Evolutionary conservation across 1,140 invertebrate genomes (phyloP).

Genomic region (Parasteatoda tepidariorum): DNA sequence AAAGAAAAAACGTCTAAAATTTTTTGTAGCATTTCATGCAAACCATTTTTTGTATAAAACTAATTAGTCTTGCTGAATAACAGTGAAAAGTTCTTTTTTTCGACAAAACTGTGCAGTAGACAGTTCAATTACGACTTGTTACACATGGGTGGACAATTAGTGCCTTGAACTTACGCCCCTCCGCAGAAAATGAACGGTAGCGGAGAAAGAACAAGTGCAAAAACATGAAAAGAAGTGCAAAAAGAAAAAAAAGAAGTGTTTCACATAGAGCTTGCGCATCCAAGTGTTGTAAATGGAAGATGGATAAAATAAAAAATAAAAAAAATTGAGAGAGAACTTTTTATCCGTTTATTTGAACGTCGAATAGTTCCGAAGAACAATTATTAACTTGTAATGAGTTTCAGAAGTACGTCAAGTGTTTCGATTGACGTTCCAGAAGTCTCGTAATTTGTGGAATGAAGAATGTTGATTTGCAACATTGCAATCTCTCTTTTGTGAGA

Average conservation of each 20-base stretch:
- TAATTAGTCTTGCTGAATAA: too few relatives aligned
- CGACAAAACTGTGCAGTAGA: neutral
- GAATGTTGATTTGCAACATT: too few relatives aligned
- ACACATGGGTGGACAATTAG: constrained; percentile 44
- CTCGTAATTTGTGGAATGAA: neutral
- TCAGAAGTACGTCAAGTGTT: constrained; percentile 18
- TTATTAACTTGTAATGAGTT: constrained; percentile 10
- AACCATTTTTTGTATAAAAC: too few relatives aligned
- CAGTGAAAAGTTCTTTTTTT: too few relatives aligned
- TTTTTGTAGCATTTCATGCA: too few relatives aligned
- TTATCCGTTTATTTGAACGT: neutral
- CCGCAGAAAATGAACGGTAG: neutral
- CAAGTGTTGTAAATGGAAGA: constrained; percentile 25
- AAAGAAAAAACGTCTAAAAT: too few relatives aligned
- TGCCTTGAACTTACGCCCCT: constrained; percentile 14
- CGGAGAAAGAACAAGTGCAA: neutral
- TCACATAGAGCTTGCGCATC: neutral
- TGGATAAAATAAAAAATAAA: too few relatives aligned
- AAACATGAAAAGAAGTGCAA: too few relatives aligned
- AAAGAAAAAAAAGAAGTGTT: neutral
- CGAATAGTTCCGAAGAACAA: neutral
- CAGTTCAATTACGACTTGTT: constrained; percentile 27
- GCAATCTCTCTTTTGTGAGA: too few relatives aligned
- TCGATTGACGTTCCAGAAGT: neutral
- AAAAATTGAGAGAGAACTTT: neutral